Evolutionary conservation across 2,797 vertebrate genomes (phyloP).

Genomic region (Hybognathus amarus): DNA sequence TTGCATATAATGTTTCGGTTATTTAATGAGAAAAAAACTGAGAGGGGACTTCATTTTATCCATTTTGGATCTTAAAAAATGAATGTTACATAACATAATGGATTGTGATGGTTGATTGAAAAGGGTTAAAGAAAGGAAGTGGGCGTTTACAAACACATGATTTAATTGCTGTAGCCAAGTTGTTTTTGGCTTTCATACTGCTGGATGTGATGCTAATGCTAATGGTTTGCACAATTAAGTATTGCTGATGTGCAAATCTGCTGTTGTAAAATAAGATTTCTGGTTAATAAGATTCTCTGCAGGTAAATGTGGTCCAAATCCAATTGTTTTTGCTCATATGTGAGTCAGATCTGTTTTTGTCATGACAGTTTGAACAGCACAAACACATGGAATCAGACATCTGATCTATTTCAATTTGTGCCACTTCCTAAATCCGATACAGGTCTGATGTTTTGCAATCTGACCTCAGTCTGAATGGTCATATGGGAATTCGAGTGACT

Average conservation of each 20-base stretch:
- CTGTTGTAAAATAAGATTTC: not conserved
- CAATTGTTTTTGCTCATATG: too few relatives aligned
- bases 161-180: conserved; percentile 14
- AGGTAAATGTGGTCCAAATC: too few relatives aligned
- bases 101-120: not conserved
- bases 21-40: not conserved
- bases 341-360: too few relatives aligned
- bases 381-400: too few relatives aligned
- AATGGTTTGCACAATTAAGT: not conserved
- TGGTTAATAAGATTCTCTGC: too few relatives aligned
- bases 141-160: not conserved
- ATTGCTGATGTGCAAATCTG: not conserved
- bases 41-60: not conserved
- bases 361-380: too few relatives aligned
- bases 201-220: conserved; percentile 5
- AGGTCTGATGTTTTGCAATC: too few relatives aligned
- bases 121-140: not conserved
- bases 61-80: not conserved
- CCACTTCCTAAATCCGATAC: too few relatives aligned
- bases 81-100: not conserved
- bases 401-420: too few relatives aligned
- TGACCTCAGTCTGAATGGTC: too few relatives aligned
- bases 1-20: not conserved
- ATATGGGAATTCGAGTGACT: too few relatives aligned
- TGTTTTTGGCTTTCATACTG: not conserved